Evolutionary conservation across 2,888 invertebrate genomes (phyloP), one percentile per base, ranked within the genome.

Genomic region (Linnaemya vulpina): DNA sequence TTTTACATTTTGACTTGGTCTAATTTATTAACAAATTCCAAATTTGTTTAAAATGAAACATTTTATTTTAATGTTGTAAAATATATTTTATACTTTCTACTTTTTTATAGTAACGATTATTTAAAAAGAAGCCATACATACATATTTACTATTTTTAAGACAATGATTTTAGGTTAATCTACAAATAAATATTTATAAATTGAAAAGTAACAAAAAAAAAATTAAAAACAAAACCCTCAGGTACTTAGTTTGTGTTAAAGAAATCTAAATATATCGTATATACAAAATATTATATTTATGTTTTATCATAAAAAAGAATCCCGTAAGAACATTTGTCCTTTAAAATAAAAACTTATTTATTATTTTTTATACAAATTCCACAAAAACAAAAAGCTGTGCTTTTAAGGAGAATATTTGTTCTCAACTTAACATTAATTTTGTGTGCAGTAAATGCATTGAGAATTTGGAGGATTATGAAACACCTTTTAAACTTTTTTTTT

Each of bases 161-260:
- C 8, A 22, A 67, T 49, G 62, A 65, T 70, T 84, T 73, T 58
- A 63, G 51, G 0, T 65, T 65, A 49, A 71, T 58, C 67, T 84
- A 76, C 30, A 30, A 78, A 71, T 51, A 71, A 38, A 70, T 62
- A 46, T 58, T 68, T 67, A 84, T 75, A 55, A 77, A 43, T 60
- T 49, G 63, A 65, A 84, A 77, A 74, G 53, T 68, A 58, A n/a
- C 62, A 78, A 60, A 78, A 20, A 86, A 46, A 51, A 84, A 68
- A 86, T 74, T 87, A 86, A 77, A 84, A 79, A 86, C 83, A 83
- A 88, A 81, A 91, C 89, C 90, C 91, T 91, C 92, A 92, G 92
- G 91, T 91, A 91, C 92, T 91, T 91, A 92, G 92, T 91, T 90
- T 89, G 90, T 90, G 90, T 87, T 84, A 74, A 81, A 83, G 51